Evolutionary conservation across 2,113 vertebrate genomes (phyloP).

Genomic region (Pica pica): DNA sequence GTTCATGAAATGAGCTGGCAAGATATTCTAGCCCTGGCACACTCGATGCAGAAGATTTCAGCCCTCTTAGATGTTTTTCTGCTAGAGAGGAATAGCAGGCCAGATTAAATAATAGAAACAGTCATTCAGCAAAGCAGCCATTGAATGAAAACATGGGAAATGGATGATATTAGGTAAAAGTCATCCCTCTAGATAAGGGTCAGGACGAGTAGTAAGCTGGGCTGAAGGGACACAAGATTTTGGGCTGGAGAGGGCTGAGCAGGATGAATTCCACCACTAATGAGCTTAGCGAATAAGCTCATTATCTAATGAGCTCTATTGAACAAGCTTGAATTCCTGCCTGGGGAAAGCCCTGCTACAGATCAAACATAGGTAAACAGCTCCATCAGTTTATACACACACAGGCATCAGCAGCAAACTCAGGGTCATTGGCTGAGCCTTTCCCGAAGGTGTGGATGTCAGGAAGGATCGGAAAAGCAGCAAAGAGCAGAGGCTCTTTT

Average conservation of each 20-base stretch:
- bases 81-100: background rate
- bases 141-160: background rate
- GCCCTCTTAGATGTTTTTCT: background rate
- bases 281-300: constrained; percentile 61
- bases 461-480: background rate
- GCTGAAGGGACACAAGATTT: constrained; percentile 7
- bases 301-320: constrained; percentile 59
- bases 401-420: background rate
- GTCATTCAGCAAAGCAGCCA: background rate
- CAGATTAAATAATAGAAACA: background rate
- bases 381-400: background rate
- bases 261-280: constrained; percentile 52
- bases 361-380: constrained; percentile 32
- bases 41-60: background rate
- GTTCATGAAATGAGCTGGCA: constrained; percentile 29
- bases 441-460: background rate
- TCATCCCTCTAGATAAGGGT: background rate
- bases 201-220: background rate
- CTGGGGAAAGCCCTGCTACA: background rate
- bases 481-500: background rate
- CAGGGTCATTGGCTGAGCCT: background rate
- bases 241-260: constrained; percentile 39
- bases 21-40: background rate
- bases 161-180: background rate
- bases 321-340: constrained; percentile 48